Base-by-base conservation (phyloP, 2,113 vertebrate species). In the Sceloporus tristichus region DNA sequence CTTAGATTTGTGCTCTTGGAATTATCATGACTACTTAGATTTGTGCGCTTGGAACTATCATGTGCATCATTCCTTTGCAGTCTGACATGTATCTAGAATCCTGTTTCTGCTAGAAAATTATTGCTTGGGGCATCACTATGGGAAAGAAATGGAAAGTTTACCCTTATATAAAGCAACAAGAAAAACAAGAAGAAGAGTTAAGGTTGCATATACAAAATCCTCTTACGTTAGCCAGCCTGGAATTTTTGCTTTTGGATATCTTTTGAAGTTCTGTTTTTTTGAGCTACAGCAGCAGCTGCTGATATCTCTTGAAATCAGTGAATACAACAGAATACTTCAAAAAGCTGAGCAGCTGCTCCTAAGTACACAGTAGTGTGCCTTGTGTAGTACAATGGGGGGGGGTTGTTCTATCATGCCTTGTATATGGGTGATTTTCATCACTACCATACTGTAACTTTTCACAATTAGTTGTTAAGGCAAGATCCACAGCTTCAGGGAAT, bases 311-410 rank as follows among this genome's bases (percentile, higher is more conserved):
- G 66, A 84, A 84, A 85, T 85, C 34, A 40, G 84, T 77, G 56
- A 16, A 77, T 77, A 65, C 59, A 66, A 25, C 84, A n/a, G 56
- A 85, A 77, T 85, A 77, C 74, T 77, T 85, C 73, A 77, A 77
- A 85, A 85, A 77, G 84, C 38, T 34, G 19, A 66, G 59, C 84
- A 85, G 84, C 84, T 85, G 84, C 65, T 77, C 73, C 74, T 65
- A 77, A 85, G 84, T 38, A 76, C 76, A 85, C 56, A 77, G 84
- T 77, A 65, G 38, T 34, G 65, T 77, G 56, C 38, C 25, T 85
- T 65, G 74, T 21, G 74, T 21, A 11, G 48, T 48, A 48, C 48
- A 48, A 38, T 16, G 77, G 73, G n/a, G 65, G 25, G 48, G 29
- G 14, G 29, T 65, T 42, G 56, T 8, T 29, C 25, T 48, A 16